Percentiles rank a stretch among this genome's conserved stretches.
Conservation (phyloP, 2,797 vertebrate genomes). For the Phalloptychus januarius region DNA sequence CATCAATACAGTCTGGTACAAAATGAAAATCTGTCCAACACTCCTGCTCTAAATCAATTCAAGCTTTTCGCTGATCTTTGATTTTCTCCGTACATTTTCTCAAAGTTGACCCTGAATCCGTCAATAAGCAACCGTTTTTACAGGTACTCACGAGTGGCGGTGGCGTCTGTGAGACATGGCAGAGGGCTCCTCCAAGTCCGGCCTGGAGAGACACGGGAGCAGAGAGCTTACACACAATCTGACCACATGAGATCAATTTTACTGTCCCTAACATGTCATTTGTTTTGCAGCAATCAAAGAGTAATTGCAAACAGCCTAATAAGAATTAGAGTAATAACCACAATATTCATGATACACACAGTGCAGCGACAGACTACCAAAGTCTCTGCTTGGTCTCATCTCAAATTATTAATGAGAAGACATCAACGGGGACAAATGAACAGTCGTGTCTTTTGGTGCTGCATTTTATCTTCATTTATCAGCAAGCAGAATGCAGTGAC, state of each 20-base stretch:
- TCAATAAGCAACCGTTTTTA: constrained; percentile 51
- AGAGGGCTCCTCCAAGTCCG: constrained; percentile 54
- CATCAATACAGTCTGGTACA: too few relatives aligned
- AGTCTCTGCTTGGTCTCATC: neutral
- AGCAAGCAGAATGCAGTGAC: too few relatives aligned
- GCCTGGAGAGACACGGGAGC: constrained; percentile 65
- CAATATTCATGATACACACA: neutral
- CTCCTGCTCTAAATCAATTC: neutral
- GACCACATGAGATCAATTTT: constrained; percentile 11
- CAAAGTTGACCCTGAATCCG: neutral
- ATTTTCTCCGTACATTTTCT: neutral
- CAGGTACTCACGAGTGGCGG: constrained; percentile 89
- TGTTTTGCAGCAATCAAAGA: neutral
- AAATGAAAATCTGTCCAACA: too few relatives aligned
- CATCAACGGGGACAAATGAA: neutral
- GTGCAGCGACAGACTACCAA: too few relatives aligned
- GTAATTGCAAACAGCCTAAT: neutral
- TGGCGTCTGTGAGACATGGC: constrained; percentile 88
- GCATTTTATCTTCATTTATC: too few relatives aligned
- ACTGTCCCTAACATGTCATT: neutral
- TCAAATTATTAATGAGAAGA: neutral
- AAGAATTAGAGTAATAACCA: neutral
- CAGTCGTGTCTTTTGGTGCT: neutral
- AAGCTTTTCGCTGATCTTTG: neutral
- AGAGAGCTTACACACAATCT: constrained; percentile 44